phyloP scores from a whole-genome alignment of 1,140 invertebrate genomes.

The Drosophila melanica region DNA sequence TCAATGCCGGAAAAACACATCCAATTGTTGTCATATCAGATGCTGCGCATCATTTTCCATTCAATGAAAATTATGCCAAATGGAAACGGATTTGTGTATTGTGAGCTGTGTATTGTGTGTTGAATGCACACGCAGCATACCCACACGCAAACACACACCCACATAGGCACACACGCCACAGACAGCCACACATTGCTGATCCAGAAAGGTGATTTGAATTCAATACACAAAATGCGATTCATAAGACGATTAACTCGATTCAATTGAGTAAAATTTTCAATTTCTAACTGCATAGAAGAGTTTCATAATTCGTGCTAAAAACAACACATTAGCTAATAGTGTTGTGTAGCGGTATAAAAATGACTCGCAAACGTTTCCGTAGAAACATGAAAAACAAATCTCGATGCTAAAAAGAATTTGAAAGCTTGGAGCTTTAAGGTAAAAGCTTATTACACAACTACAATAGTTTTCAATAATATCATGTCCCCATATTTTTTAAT shows the following conservation, averaged over 20 bases:
- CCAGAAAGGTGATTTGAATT: constrained; percentile 12
- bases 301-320: background rate
- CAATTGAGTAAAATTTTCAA: constrained; percentile 1
- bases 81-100: constrained; percentile 21
- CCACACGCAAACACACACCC: background rate
- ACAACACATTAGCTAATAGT: background rate
- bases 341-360: background rate
- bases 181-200: background rate
- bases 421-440: background rate
- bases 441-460: too few species aligned
- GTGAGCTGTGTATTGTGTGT: background rate
- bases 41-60: constrained; percentile 14
- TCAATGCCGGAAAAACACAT: constrained; percentile 1
- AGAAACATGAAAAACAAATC: too few species aligned
- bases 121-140: background rate
- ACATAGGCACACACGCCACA: background rate
- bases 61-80: constrained; percentile 40
- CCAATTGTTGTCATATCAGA: constrained; percentile 34
- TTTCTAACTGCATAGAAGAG: background rate
- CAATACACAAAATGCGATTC: constrained; percentile 3
- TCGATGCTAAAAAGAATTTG: background rate
- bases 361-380: background rate
- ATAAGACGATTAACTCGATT: constrained; percentile 1
- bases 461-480: too few species aligned
- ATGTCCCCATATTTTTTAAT: too few species aligned